These are phyloP conservation scores for Nestor notabilis DNA, from an alignment of 2,113 vertebrate species.

Conservation along the genomic window DNA sequence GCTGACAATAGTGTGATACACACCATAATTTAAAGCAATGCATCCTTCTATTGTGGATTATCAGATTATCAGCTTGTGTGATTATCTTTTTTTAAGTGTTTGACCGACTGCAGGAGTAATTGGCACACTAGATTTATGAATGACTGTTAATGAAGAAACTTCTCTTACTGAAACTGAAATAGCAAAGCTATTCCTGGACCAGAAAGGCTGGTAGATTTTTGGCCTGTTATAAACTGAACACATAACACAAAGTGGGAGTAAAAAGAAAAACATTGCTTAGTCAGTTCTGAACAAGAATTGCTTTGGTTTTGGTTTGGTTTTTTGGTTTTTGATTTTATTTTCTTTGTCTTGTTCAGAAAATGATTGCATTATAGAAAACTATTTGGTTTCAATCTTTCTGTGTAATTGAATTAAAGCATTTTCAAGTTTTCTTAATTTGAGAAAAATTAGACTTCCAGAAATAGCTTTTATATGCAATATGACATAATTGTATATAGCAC, in stretches of 20 bases:
- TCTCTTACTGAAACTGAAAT: slow-evolving; percentile 1
- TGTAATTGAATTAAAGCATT: not conserved
- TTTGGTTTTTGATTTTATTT: not conserved
- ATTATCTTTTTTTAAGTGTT: not conserved
- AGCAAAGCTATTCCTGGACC: slow-evolving; percentile 21
- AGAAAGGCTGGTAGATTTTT: not conserved
- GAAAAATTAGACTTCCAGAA: not conserved
- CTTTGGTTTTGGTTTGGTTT: not conserved
- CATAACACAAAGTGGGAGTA: not conserved
- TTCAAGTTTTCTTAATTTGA: not conserved
- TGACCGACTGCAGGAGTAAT: not conserved
- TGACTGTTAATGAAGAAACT: slow-evolving; percentile 18
- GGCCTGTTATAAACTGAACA: not conserved
- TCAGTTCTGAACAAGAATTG: not conserved
- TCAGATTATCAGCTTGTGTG: slow-evolving; percentile 17
- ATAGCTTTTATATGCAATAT: not conserved
- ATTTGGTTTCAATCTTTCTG: not conserved
- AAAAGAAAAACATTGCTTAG: not conserved
- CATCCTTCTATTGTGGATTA: not conserved
- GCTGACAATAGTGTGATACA: not conserved
- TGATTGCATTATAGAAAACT: not conserved
- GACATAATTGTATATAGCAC: not conserved
- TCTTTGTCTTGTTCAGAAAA: not conserved
- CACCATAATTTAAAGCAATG: not conserved
- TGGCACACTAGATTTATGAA: slow-evolving; percentile 6